Evolutionary conservation across 2,113 vertebrate species (phyloP).

Genomic region (Rhombomys opimus): DNA sequence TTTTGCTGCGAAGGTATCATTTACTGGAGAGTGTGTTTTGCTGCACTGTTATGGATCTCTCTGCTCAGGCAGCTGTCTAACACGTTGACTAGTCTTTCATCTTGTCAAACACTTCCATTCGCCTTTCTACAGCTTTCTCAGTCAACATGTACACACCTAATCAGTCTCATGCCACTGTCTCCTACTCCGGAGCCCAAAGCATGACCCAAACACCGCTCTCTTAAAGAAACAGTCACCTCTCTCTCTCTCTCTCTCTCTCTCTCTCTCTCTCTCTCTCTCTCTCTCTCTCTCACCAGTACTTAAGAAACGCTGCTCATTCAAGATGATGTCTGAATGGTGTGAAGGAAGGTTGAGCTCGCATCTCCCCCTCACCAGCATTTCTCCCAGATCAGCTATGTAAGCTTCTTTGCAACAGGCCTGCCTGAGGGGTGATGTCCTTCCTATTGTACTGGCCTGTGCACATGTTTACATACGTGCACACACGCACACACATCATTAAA

Average conservation of each 20-base stretch:
- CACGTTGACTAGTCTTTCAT: constrained; percentile 90
- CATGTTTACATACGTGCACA: fast-evolving
- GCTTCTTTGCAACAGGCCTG: neutral
- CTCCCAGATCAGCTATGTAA: neutral
- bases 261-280: too few species aligned
- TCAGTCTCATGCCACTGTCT: constrained; percentile 93
- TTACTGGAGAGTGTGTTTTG: constrained; percentile 89
- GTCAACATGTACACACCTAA: constrained; percentile 89
- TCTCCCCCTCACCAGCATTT: fast-evolving
- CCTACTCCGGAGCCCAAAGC: constrained; percentile 86
- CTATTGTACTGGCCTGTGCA: too few species aligned
- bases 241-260: neutral
- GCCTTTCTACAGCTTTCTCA: constrained; percentile 87
- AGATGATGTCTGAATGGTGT: constrained; percentile 34
- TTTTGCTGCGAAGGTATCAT: constrained; percentile 84
- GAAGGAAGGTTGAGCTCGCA: neutral
- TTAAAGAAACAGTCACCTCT: constrained; percentile 85
- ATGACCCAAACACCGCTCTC: constrained; percentile 83
- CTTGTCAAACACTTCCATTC: constrained; percentile 88
- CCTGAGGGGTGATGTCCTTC: fast-evolving
- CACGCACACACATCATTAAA: fast-evolving
- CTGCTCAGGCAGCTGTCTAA: constrained; percentile 91
- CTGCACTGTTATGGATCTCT: constrained; percentile 87
- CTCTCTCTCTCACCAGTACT: neutral
- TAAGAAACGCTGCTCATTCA: constrained; percentile 70